phyloP scores from a whole-genome alignment of 2,797 vertebrate species.

The Myotis vivesi region DNA sequence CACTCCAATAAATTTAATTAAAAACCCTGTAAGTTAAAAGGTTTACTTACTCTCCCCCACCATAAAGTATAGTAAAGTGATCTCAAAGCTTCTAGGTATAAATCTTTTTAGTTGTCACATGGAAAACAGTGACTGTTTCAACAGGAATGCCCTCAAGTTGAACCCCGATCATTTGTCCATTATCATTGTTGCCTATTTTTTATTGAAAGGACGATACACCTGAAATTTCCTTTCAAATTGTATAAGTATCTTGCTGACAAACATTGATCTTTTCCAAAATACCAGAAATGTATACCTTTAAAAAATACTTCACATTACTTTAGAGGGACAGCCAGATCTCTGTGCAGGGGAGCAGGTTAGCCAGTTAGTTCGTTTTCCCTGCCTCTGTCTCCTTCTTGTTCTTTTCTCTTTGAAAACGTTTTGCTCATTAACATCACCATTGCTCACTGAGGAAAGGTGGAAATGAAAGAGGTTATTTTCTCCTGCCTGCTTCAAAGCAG shows the following conservation, averaged over 20 bases:
- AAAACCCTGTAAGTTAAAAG: neutral
- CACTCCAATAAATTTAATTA: neutral
- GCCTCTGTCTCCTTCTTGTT: neutral
- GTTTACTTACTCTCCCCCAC: neutral
- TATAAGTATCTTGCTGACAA: constrained; percentile 22
- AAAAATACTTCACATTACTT: constrained; percentile 18
- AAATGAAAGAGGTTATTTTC: neutral
- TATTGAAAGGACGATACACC: constrained; percentile 45
- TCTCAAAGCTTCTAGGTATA: neutral
- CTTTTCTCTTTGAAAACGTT: constrained; percentile 1
- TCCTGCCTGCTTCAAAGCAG: neutral
- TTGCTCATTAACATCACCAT: neutral
- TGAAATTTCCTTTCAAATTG: neutral
- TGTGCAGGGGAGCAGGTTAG: neutral
- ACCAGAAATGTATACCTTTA: neutral
- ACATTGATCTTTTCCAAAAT: constrained; percentile 34
- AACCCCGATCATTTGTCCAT: neutral
- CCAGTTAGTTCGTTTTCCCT: neutral
- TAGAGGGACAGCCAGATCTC: neutral
- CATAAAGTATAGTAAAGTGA: neutral
- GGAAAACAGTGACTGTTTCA: neutral
- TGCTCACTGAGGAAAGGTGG: neutral
- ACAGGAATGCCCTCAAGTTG: neutral
- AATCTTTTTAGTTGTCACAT: neutral
- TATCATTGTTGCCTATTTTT: constrained; percentile 41